Percentiles rank a stretch among this genome's conserved stretches.
Evolutionary conservation across 2,113 vertebrate species (phyloP).

Genomic region (Brachirus orientalis): DNA sequence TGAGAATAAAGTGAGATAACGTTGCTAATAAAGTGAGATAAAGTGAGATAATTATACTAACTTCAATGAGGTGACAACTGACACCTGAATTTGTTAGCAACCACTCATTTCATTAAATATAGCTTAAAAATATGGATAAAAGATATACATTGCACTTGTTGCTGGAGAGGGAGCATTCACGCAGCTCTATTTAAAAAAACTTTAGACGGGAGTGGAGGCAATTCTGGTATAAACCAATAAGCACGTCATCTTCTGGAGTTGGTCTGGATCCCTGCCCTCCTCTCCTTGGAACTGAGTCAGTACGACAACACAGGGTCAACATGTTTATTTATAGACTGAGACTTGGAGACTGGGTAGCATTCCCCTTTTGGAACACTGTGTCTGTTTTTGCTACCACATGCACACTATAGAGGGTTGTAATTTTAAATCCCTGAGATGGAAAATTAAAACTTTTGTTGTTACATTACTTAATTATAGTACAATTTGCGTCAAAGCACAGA

Average conservation of each 20-base stretch:
- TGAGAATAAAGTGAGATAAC: no score
- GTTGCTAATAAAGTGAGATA: no score
- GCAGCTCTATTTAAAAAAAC: not conserved
- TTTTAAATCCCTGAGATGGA: not conserved
- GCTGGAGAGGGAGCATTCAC: not conserved
- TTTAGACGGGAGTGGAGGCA: not conserved
- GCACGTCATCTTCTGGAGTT: not conserved
- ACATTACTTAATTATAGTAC: not conserved
- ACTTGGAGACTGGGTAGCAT: slow-evolving; percentile 40
- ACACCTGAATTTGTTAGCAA: no score
- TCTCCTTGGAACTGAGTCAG: slow-evolving; percentile 16
- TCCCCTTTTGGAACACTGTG: slow-evolving; percentile 36
- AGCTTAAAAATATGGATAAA: no score
- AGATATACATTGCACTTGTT: no score
- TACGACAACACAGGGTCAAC: slow-evolving; percentile 37
- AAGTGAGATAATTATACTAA: no score
- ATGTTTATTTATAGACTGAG: slow-evolving; percentile 62
- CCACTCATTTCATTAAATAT: no score
- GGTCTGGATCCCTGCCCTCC: not conserved
- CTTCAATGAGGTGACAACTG: no score
- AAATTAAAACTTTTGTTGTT: not conserved
- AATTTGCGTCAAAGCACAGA: not conserved
- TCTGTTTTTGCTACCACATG: slow-evolving; percentile 36
- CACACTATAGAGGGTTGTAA: not conserved
- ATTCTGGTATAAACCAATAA: slow-evolving; percentile 16